Evolutionary conservation across 2,888 invertebrate genomes (phyloP), one percentile per base, ranked within the genome.

Genomic region (Ptychoptera contaminata): DNA sequence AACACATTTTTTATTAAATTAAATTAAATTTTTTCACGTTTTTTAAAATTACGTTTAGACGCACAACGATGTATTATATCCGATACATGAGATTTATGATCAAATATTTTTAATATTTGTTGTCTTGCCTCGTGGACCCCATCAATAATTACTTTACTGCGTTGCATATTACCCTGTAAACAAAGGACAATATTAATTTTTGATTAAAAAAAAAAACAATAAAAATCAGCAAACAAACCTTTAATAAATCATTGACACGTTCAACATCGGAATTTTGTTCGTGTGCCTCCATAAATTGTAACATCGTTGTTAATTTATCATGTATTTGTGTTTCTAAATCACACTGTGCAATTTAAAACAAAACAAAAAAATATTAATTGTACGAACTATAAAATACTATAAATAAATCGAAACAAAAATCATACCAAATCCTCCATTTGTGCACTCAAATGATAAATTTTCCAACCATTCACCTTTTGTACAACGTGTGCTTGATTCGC

Each of bases 381-480:
- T 30, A 8, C 30, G 9, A 9, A 9, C 9, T 7, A 8, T n/a
- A 7, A 32, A 32, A 32, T 32, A 11, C 9, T 30, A 11, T 32
- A 7, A 11, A 11, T 32, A 7, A 32, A 15, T 42, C 16, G n/a
- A 32, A 23, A 23, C 23, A 23, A 23, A 3, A 11, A 11, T 50
- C 53, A 46, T 68, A 90, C 91, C 73, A 93, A 68, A 63, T 92
- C 88, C 57, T 92, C 88, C 80, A 94, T 84, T 70, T 93, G 92
- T 37, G 88, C 81, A 35, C 84, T 84, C 53, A 94, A 73, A 62
- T 92, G 91, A 68, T 86, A 81, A 48, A 94, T 76, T 68, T 93
- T 94, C 94, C 94, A 94, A 1, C 94, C 94, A 53, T 87, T 86
- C 14, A 90, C 79, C 66, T 86, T 88, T 57, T 87, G 82, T 51